Percentiles rank a stretch among this genome's conserved stretches.
Conservation (phyloP, 2,888 invertebrate species). For the Drosophila vallismaia region DNA sequence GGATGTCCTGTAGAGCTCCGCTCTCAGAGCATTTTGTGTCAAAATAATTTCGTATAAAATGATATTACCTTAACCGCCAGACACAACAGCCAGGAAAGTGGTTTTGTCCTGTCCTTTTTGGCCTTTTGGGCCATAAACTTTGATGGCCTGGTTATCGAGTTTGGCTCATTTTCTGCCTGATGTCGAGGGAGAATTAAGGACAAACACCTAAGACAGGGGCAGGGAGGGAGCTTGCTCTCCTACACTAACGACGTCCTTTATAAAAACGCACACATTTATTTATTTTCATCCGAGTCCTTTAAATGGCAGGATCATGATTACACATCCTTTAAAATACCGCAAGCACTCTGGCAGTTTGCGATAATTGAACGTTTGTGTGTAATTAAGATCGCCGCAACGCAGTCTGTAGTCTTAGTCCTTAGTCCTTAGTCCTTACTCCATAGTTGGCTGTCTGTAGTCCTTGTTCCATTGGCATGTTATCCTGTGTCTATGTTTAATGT, state of each 20-base stretch:
- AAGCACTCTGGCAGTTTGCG: neutral
- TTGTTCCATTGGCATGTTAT: neutral
- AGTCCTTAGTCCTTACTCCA: neutral
- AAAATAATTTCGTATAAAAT: conserved; percentile 69
- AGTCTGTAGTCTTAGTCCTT: neutral
- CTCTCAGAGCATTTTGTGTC: conserved; percentile 28
- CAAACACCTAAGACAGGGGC: conserved; percentile 17
- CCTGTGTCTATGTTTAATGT: neutral
- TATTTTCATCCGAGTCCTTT: neutral
- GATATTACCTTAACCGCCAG: conserved; percentile 55
- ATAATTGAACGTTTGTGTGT: conserved; percentile 32
- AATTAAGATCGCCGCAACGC: conserved; percentile 1
- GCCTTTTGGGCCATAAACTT: conserved; percentile 51
- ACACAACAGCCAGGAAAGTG: conserved; percentile 48
- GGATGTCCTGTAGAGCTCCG: neutral
- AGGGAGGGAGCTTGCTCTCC: too few relatives aligned
- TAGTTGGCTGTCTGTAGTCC: neutral
- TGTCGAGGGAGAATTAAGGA: conserved; percentile 14
- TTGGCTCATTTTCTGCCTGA: conserved; percentile 56
- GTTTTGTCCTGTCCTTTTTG: conserved; percentile 10
- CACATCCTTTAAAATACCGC: neutral
- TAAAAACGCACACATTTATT: neutral
- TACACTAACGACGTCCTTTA: neutral
- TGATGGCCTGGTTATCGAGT: conserved; percentile 68
- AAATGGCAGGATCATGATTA: neutral